Conservation (phyloP, 2,797 vertebrate genomes). For the Agapornis canus region DNA sequence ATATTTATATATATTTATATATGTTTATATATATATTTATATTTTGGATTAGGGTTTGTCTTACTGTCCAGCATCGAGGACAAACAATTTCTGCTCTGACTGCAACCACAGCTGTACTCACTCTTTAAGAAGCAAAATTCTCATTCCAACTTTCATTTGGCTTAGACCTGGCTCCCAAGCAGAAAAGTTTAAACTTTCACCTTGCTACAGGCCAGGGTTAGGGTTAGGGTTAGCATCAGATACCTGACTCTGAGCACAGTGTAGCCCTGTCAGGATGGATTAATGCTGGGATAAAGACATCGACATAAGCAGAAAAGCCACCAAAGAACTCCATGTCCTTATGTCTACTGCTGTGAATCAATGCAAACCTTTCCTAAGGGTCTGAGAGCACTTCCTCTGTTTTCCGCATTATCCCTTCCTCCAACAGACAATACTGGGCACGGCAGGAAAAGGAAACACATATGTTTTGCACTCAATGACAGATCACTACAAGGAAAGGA, state of each 20-base stretch:
- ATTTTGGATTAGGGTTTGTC: neutral
- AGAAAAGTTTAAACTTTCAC: neutral
- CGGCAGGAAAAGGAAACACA: slow-evolving; percentile 16
- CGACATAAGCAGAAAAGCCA: neutral
- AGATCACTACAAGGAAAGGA: neutral
- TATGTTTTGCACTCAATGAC: neutral
- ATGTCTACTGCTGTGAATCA: neutral
- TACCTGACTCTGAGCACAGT: neutral
- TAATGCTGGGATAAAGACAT: neutral
- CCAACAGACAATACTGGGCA: neutral
- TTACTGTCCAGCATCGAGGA: neutral
- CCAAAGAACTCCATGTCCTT: rapidly evolving
- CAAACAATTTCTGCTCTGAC: neutral
- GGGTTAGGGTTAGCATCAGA: neutral
- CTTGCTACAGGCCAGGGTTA: neutral
- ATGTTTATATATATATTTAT: too few species aligned
- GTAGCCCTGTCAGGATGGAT: neutral
- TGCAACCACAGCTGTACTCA: neutral
- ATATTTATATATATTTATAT: too few species aligned
- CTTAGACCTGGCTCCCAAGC: neutral
- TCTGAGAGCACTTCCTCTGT: slow-evolving; percentile 4
- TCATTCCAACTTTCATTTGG: neutral
- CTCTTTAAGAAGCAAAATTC: neutral
- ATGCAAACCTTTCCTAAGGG: neutral
- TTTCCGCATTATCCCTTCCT: slow-evolving; percentile 13